Evolutionary conservation across 2,113 vertebrate genomes (phyloP).

Genomic region (Columba janthina): DNA sequence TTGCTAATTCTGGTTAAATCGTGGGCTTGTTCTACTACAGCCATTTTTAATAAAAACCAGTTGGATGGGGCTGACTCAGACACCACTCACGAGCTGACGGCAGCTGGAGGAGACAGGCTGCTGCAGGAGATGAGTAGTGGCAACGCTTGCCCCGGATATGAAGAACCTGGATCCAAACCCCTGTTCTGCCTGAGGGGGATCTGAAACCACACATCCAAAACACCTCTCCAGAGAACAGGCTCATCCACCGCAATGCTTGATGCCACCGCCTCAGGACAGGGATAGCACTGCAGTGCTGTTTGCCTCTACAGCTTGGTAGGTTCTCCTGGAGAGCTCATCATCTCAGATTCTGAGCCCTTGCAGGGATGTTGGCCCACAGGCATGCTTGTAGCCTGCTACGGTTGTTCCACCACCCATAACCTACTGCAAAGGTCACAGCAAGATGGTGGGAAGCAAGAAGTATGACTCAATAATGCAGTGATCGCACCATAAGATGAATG

Average conservation of each 20-base stretch:
- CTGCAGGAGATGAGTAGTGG: neutral
- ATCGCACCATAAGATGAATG: accelerated
- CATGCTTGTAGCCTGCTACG: neutral
- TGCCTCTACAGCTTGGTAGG: neutral
- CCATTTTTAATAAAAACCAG: neutral
- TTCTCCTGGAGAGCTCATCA: neutral
- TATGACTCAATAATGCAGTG: neutral
- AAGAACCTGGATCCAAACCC: neutral
- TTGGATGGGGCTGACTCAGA: slow-evolving; percentile 28
- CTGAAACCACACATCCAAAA: neutral
- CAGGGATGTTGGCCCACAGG: neutral
- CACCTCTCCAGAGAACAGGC: neutral
- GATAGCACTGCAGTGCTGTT: accelerated
- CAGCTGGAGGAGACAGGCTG: neutral
- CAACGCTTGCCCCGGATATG: neutral
- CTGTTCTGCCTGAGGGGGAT: neutral
- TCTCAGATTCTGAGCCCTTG: neutral
- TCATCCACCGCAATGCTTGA: accelerated
- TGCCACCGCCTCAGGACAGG: accelerated
- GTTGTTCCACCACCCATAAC: neutral
- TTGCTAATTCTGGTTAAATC: neutral
- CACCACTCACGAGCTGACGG: neutral
- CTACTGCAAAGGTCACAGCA: neutral
- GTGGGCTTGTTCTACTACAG: neutral
- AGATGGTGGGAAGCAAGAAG: neutral